These are phyloP conservation scores for Scophthalmus maximus DNA, from an alignment of 2,113 vertebrate genomes.

Conservation along the genomic window DNA sequence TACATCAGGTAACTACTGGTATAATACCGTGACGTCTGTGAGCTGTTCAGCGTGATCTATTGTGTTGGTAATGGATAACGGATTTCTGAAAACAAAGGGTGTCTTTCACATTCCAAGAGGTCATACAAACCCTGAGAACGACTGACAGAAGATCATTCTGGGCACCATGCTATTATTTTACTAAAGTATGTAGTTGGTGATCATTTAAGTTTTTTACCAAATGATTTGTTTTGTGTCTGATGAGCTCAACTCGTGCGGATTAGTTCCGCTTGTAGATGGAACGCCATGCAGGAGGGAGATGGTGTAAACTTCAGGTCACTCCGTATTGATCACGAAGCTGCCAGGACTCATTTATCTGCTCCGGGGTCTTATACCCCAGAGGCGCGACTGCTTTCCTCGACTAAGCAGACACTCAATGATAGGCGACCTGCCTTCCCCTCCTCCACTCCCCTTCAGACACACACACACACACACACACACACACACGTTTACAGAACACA, in stretches of 20 bases:
- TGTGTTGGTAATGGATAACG: constrained; percentile 39
- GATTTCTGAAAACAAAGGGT: constrained; percentile 36
- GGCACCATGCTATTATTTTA: background rate
- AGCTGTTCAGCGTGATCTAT: constrained; percentile 26
- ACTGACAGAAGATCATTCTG: background rate
- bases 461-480: background rate
- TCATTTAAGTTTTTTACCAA: constrained; percentile 1
- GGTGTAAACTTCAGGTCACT: constrained; percentile 56
- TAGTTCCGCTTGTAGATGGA: constrained; percentile 15
- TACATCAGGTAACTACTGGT: too few relatives aligned
- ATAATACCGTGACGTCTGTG: too few relatives aligned
- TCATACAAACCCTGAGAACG: constrained; percentile 27
- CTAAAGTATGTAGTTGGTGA: background rate
- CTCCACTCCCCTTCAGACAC: background rate
- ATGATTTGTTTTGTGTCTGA: background rate
- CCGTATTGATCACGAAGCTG: constrained; percentile 68
- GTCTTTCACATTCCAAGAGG: constrained; percentile 29
- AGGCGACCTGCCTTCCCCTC: constrained; percentile 41
- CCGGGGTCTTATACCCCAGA: constrained; percentile 60
- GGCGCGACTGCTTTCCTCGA: constrained; percentile 67
- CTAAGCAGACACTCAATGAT: constrained; percentile 82
- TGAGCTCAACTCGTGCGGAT: constrained; percentile 18
- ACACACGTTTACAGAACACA: constrained; percentile 1
- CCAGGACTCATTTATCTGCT: constrained; percentile 77
- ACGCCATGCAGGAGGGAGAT: constrained; percentile 16